Evolutionary conservation across 2,797 vertebrate genomes (phyloP).

Genomic region (Tapera naevia): DNA sequence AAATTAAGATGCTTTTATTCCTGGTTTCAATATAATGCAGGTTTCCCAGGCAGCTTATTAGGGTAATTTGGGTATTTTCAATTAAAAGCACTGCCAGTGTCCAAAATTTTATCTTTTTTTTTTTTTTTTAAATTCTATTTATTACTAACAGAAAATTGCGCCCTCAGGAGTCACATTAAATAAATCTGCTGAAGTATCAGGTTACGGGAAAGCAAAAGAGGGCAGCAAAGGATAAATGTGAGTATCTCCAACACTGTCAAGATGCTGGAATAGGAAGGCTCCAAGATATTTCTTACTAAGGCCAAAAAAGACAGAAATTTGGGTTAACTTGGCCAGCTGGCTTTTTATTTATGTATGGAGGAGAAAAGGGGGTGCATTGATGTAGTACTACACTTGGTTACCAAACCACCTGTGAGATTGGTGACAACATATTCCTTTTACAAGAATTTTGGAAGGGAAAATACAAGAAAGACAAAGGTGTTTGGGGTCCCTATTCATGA

Average conservation of each 20-base stretch:
- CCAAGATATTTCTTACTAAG: neutral
- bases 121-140: neutral
- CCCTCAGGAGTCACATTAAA: neutral
- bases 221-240: neutral
- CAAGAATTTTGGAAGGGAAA: neutral
- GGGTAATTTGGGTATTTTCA: neutral
- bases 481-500: too few species aligned
- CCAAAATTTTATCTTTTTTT: too few species aligned
- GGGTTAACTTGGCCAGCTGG: accelerated
- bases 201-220: slow-evolving; percentile 8
- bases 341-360: accelerated
- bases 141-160: neutral
- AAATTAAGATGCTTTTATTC: neutral
- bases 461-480: accelerated
- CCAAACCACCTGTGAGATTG: accelerated
- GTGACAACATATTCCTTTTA: neutral
- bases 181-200: neutral
- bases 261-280: neutral
- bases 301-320: neutral
- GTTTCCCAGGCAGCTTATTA: neutral
- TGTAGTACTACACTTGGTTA: accelerated
- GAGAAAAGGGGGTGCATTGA: neutral
- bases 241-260: neutral
- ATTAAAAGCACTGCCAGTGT: neutral
- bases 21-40: neutral